Base-by-base conservation (phyloP, 2,113 vertebrate genomes). In the Mesocricetus auratus region DNA sequence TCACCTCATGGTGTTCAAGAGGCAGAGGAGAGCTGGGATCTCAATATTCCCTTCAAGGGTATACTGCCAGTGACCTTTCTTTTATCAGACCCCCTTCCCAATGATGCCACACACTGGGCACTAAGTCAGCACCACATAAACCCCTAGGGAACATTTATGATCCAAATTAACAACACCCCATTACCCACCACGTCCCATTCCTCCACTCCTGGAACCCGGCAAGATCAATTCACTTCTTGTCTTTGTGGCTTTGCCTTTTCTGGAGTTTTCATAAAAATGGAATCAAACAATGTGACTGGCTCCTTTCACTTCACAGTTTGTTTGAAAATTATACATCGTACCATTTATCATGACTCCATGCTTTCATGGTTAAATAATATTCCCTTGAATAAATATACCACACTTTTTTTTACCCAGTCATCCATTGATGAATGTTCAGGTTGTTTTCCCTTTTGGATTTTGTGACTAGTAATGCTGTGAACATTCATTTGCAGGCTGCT, bases 381-480 rank as follows among this genome's bases (percentile, higher is more conserved):
- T n/a, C 50, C 60, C 1, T 21, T 21, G 7, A 3, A 0, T 33
- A 7, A 22, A 47, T 2, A 3, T 0, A 1, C 58, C 24, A 1
- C 3, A 2, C n/a, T 39, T n/a, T 26, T 22, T 17, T 42, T 64
- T 5, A 1, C 31, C 45, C 24, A 0, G 11, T 69, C 60, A 2
- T n/a, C 31, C 74, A 6, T 0, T 3, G 47, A 3, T 0, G n/a
- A 75, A 19, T 4, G 0, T 4, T 5, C 2, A 74, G 22, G 33
- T 47, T 1, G 13, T 42, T 17, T 50, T 50, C 24, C 39, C 47
- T 31, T 90, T 50, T 53, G 62, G 33, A 62, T 12, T 16, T 12
- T 2, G 21, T 88, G 39, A 50, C 8, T 22, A 1, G 47, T 3
- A 1, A 87, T 42, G 45, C 21, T 11, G 0, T 29, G 5, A 24